Percentiles rank a stretch among this genome's conserved stretches.
These are phyloP conservation scores for Microcebus tavaratra DNA, from an alignment of 2,113 vertebrate genomes.

Conservation along the genomic window DNA sequence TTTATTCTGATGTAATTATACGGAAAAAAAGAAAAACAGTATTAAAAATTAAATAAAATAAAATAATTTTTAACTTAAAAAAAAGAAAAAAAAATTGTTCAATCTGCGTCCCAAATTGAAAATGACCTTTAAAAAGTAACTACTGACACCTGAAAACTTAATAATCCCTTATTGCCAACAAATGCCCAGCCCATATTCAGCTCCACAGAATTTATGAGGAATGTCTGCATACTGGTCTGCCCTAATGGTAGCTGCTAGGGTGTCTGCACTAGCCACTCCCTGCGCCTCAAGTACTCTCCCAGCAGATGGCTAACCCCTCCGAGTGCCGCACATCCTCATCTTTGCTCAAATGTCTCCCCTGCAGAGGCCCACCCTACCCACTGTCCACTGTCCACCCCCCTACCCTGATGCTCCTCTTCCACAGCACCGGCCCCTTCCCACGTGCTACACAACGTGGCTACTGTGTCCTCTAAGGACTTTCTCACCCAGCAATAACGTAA, in stretches of 20 bases:
- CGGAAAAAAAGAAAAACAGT: too few species aligned
- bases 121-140: constrained; percentile 33
- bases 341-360: background rate
- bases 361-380: background rate
- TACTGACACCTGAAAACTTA: background rate
- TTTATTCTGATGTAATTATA: too few species aligned
- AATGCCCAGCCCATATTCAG: background rate
- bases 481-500: background rate
- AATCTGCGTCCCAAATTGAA: background rate
- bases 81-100: background rate
- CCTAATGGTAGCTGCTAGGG: background rate
- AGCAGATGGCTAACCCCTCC: background rate
- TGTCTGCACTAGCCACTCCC: background rate
- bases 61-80: too few species aligned
- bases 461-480: background rate
- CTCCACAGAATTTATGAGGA: background rate
- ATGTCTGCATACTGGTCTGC: background rate
- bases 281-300: background rate
- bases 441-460: background rate
- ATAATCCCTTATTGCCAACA: background rate
- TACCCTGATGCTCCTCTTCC: background rate
- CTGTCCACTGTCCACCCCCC: background rate
- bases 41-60: too few species aligned
- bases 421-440: background rate
- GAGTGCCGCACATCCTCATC: background rate